Base-by-base conservation (phyloP, 2,797 vertebrate genomes). In the Enteromius fasciolatus region DNA sequence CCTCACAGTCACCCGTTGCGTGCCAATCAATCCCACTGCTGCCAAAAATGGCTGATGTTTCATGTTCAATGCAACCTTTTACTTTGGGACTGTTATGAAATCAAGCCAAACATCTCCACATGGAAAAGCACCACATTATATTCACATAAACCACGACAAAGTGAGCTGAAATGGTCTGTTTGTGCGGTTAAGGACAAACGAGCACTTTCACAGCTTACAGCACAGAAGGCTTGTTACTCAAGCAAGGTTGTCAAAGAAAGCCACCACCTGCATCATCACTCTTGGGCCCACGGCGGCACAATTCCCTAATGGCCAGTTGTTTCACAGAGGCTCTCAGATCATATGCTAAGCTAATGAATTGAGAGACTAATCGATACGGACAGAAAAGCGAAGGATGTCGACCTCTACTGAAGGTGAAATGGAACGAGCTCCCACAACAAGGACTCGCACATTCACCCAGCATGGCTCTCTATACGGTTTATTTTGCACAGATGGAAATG, bases 341-440 rank as follows among this genome's bases (percentile, higher is more conserved):
- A 94, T 93, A 94, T 91, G 85, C 92, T 91, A 92, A 92, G 92
- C 91, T 93, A 95, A 95, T 94, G 93, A 94, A 94, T 94, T 93
- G 93, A 94, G 94, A 94, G 93, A 94, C 93, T 91, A 94, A 94
- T 94, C 92, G 89, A 94, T 93, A 91, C 89, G 87, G 93, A 92
- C 91, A 89, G 91, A 90, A 90, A 91, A 91, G 92, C 86, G 72
- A 85, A 84, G 90, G 91, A 92, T 91, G 91, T 91, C 90, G 93
- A 94, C 92, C 93, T 90, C 90, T 92, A 89, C 91, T 92, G 92
- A 95, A 94, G 92, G 92, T 93, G 93, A 94, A 93, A 92, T 85
- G 88, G 90, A 93, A 93, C 92, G 91, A 83, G 87, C 88, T 91
- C 59, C 66, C 48, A 89, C 90, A 90, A 90, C 85, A 50, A 84